These are phyloP conservation scores for Tor tambroides DNA, from an alignment of 2,113 vertebrate species.

Conservation along the genomic window DNA sequence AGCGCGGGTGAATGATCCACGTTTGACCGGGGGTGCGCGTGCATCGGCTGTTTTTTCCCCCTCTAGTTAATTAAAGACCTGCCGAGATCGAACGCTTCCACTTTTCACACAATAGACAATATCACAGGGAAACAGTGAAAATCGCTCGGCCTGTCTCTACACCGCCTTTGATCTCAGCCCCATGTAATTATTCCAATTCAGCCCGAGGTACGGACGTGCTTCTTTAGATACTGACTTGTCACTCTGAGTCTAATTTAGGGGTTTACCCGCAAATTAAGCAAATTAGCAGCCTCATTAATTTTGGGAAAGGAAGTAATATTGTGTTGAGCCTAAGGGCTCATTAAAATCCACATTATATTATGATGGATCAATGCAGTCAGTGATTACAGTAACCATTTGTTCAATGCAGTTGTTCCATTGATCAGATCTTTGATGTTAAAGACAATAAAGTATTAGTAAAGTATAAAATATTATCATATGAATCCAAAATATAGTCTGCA, in stretches of 20 bases:
- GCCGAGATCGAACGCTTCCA: slow-evolving; percentile 64
- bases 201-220: slow-evolving; percentile 70
- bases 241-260: slow-evolving; percentile 62
- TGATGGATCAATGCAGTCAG: slow-evolving; percentile 59
- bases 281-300: slow-evolving; percentile 77
- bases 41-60: slow-evolving; percentile 15
- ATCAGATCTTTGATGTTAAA: slow-evolving; percentile 5
- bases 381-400: slow-evolving; percentile 45
- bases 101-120: slow-evolving; percentile 61
- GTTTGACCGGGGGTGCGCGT: slow-evolving; percentile 43
- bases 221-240: slow-evolving; percentile 54
- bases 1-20: slow-evolving; percentile 57
- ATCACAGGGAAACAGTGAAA: slow-evolving; percentile 55
- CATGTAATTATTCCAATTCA: slow-evolving; percentile 74
- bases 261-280: slow-evolving; percentile 72
- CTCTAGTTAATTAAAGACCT: slow-evolving; percentile 69
- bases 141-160: slow-evolving; percentile 52
- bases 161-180: slow-evolving; percentile 67
- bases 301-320: slow-evolving; percentile 72
- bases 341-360: slow-evolving; percentile 69
- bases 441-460: too few species aligned
- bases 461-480: too few species aligned
- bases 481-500: too few species aligned
- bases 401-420: slow-evolving; percentile 38
- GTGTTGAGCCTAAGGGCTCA: slow-evolving; percentile 67